Evolutionary conservation across 2,113 vertebrate species (phyloP), one percentile per base, ranked within the genome.

Genomic region (Phycodurus eques): DNA sequence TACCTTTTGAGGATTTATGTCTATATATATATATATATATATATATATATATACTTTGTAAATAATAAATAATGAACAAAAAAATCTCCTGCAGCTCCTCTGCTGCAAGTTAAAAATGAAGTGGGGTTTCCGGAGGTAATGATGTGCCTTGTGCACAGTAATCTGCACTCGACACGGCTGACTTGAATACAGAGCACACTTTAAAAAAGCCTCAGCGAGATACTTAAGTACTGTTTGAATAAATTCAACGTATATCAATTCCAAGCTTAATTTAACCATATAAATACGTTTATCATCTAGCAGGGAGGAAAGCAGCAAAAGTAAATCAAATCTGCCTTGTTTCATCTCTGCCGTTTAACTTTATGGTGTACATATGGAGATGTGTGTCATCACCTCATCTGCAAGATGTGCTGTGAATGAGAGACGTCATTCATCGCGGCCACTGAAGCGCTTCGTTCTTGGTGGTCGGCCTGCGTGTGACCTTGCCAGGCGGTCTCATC

Each of bases 401-500:
- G 42, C 56, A 42, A 20, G 2, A 9, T 44, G 42, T 56, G 17
- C 47, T 62, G 56, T 14, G 39, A 59, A 68, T 9, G 54, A 39
- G 46, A 31, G 31, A 43, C 56, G 67, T 86, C 80, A 65, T 80
- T 87, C 83, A 79, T 51, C 17, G 35, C 35, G 14, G 1, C 43
- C 71, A 39, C 64, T 73, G 71, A 83, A 71, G 80, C 46, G 22
- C 1, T 42, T 79, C 60, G 19, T 76, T 76, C 68, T 72, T 74
- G 49, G 72, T 31, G 71, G 62, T 64, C 69, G 66, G 74, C 73
- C 74, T 43, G 66, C 49, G 12, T 75, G 65, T 84, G 85, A 89
- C 85, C 85, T 86, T 84, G 85, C 73, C 80, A 85, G 76, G 81
- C 82, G 78, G 73, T 72, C 74, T 81, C 83, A 85, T 85, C 69